Base-by-base conservation (phyloP, 2,888 invertebrate genomes). In the Melinopterus prodromus region DNA sequence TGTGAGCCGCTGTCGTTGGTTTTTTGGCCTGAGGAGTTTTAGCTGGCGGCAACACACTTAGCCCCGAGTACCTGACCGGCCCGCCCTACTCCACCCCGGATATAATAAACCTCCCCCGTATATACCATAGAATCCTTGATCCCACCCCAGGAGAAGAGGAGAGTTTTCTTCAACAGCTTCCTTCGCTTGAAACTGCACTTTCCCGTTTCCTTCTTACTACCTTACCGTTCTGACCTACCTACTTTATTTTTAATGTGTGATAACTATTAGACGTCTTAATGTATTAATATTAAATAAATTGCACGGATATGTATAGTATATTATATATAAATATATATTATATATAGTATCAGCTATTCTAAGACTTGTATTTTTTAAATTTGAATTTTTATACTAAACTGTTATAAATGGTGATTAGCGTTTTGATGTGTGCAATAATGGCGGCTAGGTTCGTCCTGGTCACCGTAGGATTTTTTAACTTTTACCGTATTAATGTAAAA, bases 321-420 rank as follows among this genome's bases (percentile, higher is more conserved):
- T 88, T 87, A 86, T 87, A 87, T 88, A 53, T 53, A 53, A 88
- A 88, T 88, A 88, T 88, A 88, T 88, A 87, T 86, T 87, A 87
- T 88, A 88, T 87, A 89, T 89, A 89, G 88, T 89, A 89, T 88
- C 89, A 88, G 89, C 89, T 89, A 89, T 89, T 89, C 88, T 89
- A 89, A 89, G 89, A 89, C 89, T 89, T 89, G 89, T 89, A 89
- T 89, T 89, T 90, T 89, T 90, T 89, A 89, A 90, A 90, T 90
- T 90, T 90, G 89, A 89, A 90, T 89, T 90, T 90, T 90, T 90
- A 90, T 90, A 90, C 89, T 89, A 89, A 89, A 89, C 89, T 89
- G 89, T 90, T 89, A 89, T 88, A 88, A 88, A 89, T 88, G 88
- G 88, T 88, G 87, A 88, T 88, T 89, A 89, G 89, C 88, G 81